A percentile compares a stretch with the other conserved stretches of the same genome.
Conservation (phyloP, 2,888 invertebrate species). For the Lasioglossum leucozonium region DNA sequence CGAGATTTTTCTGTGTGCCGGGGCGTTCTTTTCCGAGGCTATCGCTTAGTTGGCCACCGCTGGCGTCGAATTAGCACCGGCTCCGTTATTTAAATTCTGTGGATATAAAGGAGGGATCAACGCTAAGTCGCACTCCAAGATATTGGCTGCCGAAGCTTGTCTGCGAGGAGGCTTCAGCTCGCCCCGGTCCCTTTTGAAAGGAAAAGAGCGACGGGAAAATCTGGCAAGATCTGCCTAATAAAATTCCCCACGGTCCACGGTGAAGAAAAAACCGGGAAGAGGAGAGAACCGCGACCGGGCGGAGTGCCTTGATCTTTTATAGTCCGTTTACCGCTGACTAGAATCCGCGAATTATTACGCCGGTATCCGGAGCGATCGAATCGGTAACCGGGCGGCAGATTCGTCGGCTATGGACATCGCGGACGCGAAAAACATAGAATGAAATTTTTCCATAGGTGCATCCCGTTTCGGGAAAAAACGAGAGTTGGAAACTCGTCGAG, state of each 20-base stretch:
- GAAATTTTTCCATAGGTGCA: neutral
- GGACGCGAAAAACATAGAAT: constrained; percentile 10
- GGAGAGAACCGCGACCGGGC: constrained; percentile 3
- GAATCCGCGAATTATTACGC: neutral
- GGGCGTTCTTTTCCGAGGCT: neutral
- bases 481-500: neutral
- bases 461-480: neutral
- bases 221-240: constrained; percentile 75
- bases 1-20: neutral
- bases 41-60: constrained; percentile 64
- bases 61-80: constrained; percentile 76
- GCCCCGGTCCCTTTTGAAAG: constrained; percentile 47
- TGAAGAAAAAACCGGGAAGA: constrained; percentile 24
- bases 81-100: constrained; percentile 80
- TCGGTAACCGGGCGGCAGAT: neutral
- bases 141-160: constrained; percentile 79
- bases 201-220: constrained; percentile 45
- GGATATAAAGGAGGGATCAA: constrained; percentile 80
- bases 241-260: constrained; percentile 67
- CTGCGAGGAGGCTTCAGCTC: constrained; percentile 43
- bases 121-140: constrained; percentile 78
- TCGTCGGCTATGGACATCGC: too few relatives aligned
- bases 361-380: neutral
- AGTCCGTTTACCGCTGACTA: neutral
- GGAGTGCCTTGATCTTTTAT: neutral